These are phyloP conservation scores for Himalopsyche phryganea DNA, from an alignment of 1,140 invertebrate species.

Conservation along the genomic window DNA sequence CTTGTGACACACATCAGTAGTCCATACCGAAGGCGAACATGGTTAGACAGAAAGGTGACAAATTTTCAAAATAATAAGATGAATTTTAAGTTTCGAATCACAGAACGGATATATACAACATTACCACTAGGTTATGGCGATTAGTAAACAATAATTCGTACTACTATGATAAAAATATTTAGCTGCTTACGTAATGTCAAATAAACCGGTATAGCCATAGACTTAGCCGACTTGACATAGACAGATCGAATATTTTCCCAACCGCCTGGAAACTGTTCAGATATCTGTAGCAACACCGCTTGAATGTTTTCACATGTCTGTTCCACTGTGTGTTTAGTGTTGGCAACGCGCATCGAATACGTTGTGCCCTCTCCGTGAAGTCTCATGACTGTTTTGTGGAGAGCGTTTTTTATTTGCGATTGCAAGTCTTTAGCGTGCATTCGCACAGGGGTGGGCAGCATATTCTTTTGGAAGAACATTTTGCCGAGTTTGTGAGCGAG, in stretches of 20 bases:
- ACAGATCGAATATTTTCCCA: conserved; percentile 60
- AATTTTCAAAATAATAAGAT: too few relatives aligned
- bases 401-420: conserved; percentile 53
- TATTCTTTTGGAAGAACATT: conserved; percentile 59
- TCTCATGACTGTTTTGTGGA: conserved; percentile 56
- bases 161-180: too few relatives aligned
- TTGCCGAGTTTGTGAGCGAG: conserved; percentile 59
- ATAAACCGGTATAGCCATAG: conserved; percentile 58
- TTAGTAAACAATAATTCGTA: too few relatives aligned
- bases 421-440: conserved; percentile 53
- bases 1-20: too few relatives aligned
- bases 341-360: conserved; percentile 55
- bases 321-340: conserved; percentile 52
- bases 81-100: too few relatives aligned
- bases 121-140: too few relatives aligned
- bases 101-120: too few relatives aligned
- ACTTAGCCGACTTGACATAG: conserved; percentile 54
- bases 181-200: conserved; percentile 61
- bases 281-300: conserved; percentile 49
- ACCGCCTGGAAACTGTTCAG: conserved; percentile 59
- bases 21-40: too few relatives aligned
- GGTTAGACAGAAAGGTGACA: too few relatives aligned
- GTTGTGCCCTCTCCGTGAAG: conserved; percentile 56
- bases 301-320: conserved; percentile 58
- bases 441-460: conserved; percentile 57